These are phyloP conservation scores for Characodon lateralis DNA, from an alignment of 2,797 vertebrate genomes.

Conservation along the genomic window DNA sequence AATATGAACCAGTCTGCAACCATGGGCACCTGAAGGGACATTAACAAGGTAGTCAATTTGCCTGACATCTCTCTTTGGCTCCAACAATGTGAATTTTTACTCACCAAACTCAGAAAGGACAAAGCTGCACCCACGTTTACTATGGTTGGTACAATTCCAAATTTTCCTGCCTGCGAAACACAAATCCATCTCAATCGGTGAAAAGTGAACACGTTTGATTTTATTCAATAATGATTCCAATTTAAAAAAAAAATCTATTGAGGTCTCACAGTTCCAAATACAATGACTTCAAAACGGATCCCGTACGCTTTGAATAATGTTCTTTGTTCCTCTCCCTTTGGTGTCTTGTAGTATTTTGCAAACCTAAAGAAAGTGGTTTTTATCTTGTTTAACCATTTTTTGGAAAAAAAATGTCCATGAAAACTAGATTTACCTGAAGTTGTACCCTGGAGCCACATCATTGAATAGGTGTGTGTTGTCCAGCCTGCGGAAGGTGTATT, in stretches of 20 bases:
- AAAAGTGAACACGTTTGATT: not conserved
- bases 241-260: not conserved
- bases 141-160: constrained; percentile 90
- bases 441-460: constrained; percentile 87
- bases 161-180: constrained; percentile 86
- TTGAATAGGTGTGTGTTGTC: constrained; percentile 82
- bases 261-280: constrained; percentile 88
- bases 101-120: constrained; percentile 88
- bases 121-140: constrained; percentile 90
- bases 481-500: constrained; percentile 87
- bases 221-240: not conserved
- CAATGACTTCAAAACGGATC: constrained; percentile 91
- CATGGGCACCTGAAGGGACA: constrained; percentile 76
- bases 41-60: not conserved
- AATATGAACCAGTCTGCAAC: constrained; percentile 86
- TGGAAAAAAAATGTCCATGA: not conserved
- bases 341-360: constrained; percentile 85
- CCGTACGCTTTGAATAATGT: constrained; percentile 89
- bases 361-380: constrained; percentile 76
- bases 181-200: not conserved
- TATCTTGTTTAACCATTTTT: not conserved
- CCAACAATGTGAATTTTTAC: constrained; percentile 38
- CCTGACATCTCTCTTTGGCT: rapidly evolving
- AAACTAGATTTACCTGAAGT: constrained; percentile 84
- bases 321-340: constrained; percentile 76